Evolutionary conservation across 2,113 vertebrate species (phyloP), one percentile per base, ranked within the genome.

Genomic region (Heterocephalus glaber): DNA sequence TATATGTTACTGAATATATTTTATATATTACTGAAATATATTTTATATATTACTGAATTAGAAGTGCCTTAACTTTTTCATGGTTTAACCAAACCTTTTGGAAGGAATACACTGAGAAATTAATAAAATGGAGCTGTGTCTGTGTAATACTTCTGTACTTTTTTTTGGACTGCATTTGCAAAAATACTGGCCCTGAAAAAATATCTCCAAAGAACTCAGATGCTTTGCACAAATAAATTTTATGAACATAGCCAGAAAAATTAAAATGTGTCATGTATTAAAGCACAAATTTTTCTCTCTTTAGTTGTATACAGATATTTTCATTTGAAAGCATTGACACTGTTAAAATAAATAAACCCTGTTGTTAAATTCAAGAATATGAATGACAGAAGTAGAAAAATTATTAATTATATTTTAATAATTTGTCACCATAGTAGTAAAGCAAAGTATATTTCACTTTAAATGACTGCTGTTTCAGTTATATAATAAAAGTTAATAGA

Each of bases 171-270:
- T 60, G 49, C 74, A 89, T 92, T 94, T 66, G 22, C 70, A 84
- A 96, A 94, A 85, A 68, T 68, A 82, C 88, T 92, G 70, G 97
- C 95, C 89, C 81, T 54, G 88, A 96, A 97, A 82, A 96, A 92
- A 91, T 30, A 41, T 12, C 35, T 63, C 30, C 63, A 70, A 90
- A 68, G 47, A 47, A 6, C 28, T 83, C 26, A 87, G 33, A 35
- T 94, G 60, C 38, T 58, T 84, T 86, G 54, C 65, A 80, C 68
- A 92, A 80, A 89, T 56, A 35, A 60, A 94, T 47, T 68, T 84
- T 74, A 30, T 26, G 52, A 84, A 49, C 35, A 80, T 58, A 86
- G 65, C 66, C 33, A 84, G 66, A 80, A 65, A 95, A 86, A 26
- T 38, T 26, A 41, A 89, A 94, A 30, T 52, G 41, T 66, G 41